A percentile compares a stretch with the other conserved stretches of the same genome.
Evolutionary conservation across 2,888 invertebrate species (phyloP).

Genomic region (Heliconius ethilla): DNA sequence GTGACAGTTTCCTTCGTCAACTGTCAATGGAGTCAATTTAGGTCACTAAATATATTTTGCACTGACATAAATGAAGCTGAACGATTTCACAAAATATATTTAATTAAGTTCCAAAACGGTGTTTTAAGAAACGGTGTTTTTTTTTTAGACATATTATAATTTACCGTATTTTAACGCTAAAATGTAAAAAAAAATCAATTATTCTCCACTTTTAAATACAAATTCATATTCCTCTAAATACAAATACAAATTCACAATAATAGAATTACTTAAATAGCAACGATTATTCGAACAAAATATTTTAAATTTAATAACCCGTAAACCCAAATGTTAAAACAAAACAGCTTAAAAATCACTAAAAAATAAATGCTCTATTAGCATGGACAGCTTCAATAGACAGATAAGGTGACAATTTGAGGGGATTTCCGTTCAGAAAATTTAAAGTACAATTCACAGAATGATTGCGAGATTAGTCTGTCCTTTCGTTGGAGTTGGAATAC

Average conservation of each 20-base stretch:
- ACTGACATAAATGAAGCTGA: constrained; percentile 6
- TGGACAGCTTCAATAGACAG: constrained; percentile 47
- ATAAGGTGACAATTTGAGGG: constrained; percentile 48
- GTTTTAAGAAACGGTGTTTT: not conserved
- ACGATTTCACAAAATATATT: constrained; percentile 17
- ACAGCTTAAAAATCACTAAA: constrained; percentile 39
- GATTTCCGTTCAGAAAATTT: constrained; percentile 48
- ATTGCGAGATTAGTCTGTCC: constrained; percentile 50
- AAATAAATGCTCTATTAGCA: constrained; percentile 47
- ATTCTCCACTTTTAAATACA: not conserved
- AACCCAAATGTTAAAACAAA: constrained; percentile 27
- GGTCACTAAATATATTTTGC: constrained; percentile 27
- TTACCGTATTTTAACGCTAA: too few species aligned
- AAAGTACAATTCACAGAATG: constrained; percentile 59
- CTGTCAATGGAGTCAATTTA: constrained; percentile 28
- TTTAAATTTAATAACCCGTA: not conserved
- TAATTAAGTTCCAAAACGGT: constrained; percentile 6
- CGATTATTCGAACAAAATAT: not conserved
- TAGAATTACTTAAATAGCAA: not conserved
- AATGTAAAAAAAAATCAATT: too few species aligned
- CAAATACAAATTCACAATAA: not conserved
- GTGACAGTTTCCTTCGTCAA: constrained; percentile 31
- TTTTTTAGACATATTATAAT: too few species aligned
- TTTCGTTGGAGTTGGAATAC: constrained; percentile 61
- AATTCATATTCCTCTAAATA: not conserved